Evolutionary conservation across 2,888 invertebrate species (phyloP), one percentile per base, ranked within the genome.

Genomic region (Andrena flavipes): DNA sequence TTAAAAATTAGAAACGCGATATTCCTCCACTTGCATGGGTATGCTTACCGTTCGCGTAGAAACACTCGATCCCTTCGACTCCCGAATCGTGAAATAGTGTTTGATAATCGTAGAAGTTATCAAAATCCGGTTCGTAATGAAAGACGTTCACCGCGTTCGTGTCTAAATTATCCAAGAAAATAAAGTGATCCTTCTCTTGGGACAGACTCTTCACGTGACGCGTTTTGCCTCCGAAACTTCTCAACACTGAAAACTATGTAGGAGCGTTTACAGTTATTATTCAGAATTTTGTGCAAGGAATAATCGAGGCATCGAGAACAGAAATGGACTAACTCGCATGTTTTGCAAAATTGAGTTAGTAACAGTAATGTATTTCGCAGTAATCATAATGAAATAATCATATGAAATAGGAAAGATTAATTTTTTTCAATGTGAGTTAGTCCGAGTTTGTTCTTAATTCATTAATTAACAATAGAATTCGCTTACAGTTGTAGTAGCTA

Each of bases 71-170:
- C 6, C 87, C 81, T 6, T 76, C 77, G 5, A 91, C 71, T 26
- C 75, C 81, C 3, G 90, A 88, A 49, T 87, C 83, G 33, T 89
- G 84, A 76, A 89, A 90, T 0, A 93, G 86, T 68, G 84, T 92
- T 82, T 93, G 93, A 81, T 92, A 91, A 26, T 76, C 76, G 56
- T 90, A 70, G 81, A 91, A 93, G 68, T 90, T 91, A 29, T 90
- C 88, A 68, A 35, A 84, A 23, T 78, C 29, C 0, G 35, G 23
- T 13, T 90, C 71, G 72, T 92, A 92, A 35, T 76, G 63, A 67
- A 87, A 92, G 42, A 93, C 89, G 51, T 90, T 86, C 7, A 92
- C 78, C 1, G 89, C 88, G n/a, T 89, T 89, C 0, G 88, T 90
- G 63, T 83, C 77, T 5, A 81, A 80, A 83, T 92, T 90, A 59